Base-by-base conservation (phyloP, 2,113 vertebrate species). In the Bombycilla garrulus region DNA sequence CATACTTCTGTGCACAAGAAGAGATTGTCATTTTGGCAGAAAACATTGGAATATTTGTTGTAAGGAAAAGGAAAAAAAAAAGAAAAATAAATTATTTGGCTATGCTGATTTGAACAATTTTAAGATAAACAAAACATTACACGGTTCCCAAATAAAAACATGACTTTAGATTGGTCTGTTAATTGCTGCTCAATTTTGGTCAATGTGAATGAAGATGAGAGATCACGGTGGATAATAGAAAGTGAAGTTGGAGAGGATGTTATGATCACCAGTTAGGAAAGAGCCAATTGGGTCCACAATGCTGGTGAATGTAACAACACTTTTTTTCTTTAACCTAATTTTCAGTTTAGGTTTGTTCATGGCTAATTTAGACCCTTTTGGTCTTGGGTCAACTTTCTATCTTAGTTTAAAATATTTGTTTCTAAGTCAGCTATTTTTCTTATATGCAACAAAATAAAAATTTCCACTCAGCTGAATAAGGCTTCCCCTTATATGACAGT, bases 201-300 rank as follows among this genome's bases (percentile, higher is more conserved):
- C 21, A 83, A 45, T 10, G 5, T 29, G 42, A 90, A 50, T 76
- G 15, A 22, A 79, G 12, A 29, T 51, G 35, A 58, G 14, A 50
- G 6, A 58, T 33, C 4, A 3, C 51, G 56, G 21, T 50, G 22
- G 38, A 78, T 24, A 73, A 62, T 14, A 21, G n/a, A 86, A 91
- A 33, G 6, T 28, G n/a, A 60, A 77, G 13, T n/a, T 86, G 38
- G 5, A 66, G 22, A 61, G 12, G 9, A 36, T 51, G 1, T 25
- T 25, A 23, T 9, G 6, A 44, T 70, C 19, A 56, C 4, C 24
- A 18, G 14, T 17, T 78, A 71, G 24, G 66, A 81, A 88, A 74
- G 4, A 3, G 6, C 16, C 5, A 54, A 1, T 8, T 48, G 22
- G 5, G 8, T 53, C 10, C 3, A 1, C 35, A 28, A 1, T 54